Conservation (phyloP, 2,888 invertebrate genomes). For the Caradrina kadenii region DNA sequence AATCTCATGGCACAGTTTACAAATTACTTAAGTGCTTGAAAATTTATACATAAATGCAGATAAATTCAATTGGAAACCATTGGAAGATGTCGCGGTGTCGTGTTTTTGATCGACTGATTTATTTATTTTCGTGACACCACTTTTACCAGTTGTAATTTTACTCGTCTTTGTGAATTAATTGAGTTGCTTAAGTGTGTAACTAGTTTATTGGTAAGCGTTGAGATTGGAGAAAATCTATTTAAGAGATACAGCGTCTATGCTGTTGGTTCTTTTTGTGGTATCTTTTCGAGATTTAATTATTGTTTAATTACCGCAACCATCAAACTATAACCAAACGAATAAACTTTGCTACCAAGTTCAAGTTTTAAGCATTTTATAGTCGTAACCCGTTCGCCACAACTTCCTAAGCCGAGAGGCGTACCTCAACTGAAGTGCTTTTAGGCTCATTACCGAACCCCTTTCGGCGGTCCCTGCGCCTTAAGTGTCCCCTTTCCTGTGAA, state of each 20-base stretch:
- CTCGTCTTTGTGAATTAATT: slow-evolving; percentile 25
- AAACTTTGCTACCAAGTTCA: slow-evolving; percentile 31
- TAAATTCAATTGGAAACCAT: slow-evolving; percentile 59
- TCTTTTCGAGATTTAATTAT: slow-evolving; percentile 6
- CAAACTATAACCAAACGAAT: slow-evolving; percentile 26
- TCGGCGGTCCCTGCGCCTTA: slow-evolving; percentile 45
- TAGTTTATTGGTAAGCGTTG: slow-evolving; percentile 12
- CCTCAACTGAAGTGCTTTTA: slow-evolving; percentile 66
- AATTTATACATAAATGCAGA: slow-evolving; percentile 59
- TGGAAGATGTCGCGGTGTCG: slow-evolving; percentile 39
- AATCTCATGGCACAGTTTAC: slow-evolving; percentile 62
- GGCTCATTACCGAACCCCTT: slow-evolving; percentile 67
- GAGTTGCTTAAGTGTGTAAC: slow-evolving; percentile 14
- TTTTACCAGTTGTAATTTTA: slow-evolving; percentile 23
- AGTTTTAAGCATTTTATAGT: slow-evolving; percentile 51
- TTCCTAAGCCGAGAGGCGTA: slow-evolving; percentile 62
- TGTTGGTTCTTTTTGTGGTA: slow-evolving; percentile 8
- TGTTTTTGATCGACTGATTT: slow-evolving; percentile 48
- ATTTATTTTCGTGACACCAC: slow-evolving; percentile 41
- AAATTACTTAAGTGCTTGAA: slow-evolving; percentile 64
- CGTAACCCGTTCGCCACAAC: slow-evolving; percentile 43
- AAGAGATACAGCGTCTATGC: slow-evolving; percentile 5
- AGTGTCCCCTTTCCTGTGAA: slow-evolving; percentile 55
- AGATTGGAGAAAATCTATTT: slow-evolving; percentile 13
- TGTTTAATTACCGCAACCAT: slow-evolving; percentile 18